Base-by-base conservation (phyloP, 2,113 vertebrate genomes). In the Chrysochloris asiatica region DNA sequence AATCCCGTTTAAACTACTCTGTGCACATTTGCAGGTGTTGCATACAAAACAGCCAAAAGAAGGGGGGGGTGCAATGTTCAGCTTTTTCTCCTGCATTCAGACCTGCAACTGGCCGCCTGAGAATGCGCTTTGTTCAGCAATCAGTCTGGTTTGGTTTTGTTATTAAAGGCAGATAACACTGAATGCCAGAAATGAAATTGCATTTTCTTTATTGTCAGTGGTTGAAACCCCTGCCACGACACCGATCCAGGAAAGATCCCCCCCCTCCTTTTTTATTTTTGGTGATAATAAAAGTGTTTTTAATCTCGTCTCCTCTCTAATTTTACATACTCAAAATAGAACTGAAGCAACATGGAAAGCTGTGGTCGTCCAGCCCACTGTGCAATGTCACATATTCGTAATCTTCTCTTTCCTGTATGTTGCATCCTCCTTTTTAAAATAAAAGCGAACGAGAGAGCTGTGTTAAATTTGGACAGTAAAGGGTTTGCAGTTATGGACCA, bases 121-220 rank as follows among this genome's bases (percentile, higher is more conserved):
- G 93, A 92, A 83, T 59, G 73, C 38, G 97, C 97, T 98, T 97
- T 96, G 97, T 97, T 97, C 97, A 72, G 95, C 95, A 71, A 83
- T 86, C 96, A 73, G 91, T 9, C 87, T 26, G 90, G 76, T 71
- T 92, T 93, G 96, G 96, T 95, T 88, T 94, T 94, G 97, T 97
- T 96, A 97, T 97, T 96, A 96, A 97, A 94, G 10, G 78, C 11
- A 96, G 95, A 90, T 95, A 95, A 95, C 81, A 83, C 95, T 65
- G 92, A 88, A 96, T 92, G 95, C 91, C 85, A 94, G 67, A 94
- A 96, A 96, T 93, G 92, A 95, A 97, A 97, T 89, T 87, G 95
- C 88, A 56, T 95, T 95, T 95, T 94, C 93, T 47, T 90, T 91
- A 82, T 93, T 86, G 96, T 87, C 86, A 65, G 76, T 69, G 90